Base-by-base conservation (phyloP, 2,888 invertebrate species). In the Polyploca ridens region DNA sequence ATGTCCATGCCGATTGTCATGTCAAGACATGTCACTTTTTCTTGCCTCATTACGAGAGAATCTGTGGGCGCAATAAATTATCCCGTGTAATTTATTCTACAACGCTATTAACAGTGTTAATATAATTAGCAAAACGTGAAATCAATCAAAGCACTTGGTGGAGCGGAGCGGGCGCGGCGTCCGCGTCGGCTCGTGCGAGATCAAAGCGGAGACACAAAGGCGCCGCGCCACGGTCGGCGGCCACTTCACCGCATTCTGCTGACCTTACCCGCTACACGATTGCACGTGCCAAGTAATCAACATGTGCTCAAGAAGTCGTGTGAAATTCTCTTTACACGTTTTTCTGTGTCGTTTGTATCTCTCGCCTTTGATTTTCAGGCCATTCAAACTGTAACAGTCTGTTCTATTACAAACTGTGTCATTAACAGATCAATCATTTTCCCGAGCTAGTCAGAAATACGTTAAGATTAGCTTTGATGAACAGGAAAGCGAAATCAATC, bases 111-210 rank as follows among this genome's bases (percentile, higher is more conserved):
- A 14, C 67, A 66, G 72, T 76, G 80, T 76, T 78, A 81, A 83
- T 81, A 74, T 84, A 84, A 83, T 84, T 85, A 85, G 84, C 84
- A 85, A 85, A 85, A 85, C 81, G 85, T 82, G 82, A 84, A 84
- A 87, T 87, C 85, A 86, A 86, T 86, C 84, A 81, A 77, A 85
- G 83, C 78, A 78, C 77, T 80, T 77, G 78, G 78, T 74, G 71
- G 73, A 79, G 73, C 76, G 75, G 76, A 74, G 77, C 10, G 72
- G 79, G 73, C 77, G 75, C 76, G 76, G 75, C 72, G 76, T 73
- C 74, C 74, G 77, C 44, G 61, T 61, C 44, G 61, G 41, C 61
- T 41, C 61, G 61, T 41, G 61, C 81, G 76, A 86, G 82, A 85
- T 87, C 87, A 87, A 87, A 87, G 87, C 74, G 72, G 77, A 79